Base-by-base conservation (phyloP, 2,113 vertebrate species). In the Hypocryptadius cinnamomeus region DNA sequence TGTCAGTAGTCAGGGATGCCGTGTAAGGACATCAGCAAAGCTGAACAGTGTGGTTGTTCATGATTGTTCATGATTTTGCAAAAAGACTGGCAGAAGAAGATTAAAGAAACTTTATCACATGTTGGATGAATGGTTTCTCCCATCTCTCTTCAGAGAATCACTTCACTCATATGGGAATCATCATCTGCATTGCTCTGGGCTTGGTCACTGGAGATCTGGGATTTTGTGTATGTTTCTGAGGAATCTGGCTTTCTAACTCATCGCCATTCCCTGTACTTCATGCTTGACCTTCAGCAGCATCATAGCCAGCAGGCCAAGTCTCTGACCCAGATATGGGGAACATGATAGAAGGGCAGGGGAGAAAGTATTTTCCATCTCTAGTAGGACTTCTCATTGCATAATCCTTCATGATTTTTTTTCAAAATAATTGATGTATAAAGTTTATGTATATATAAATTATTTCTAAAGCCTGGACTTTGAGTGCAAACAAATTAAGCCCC, bases 61-160 rank as follows among this genome's bases (percentile, higher is more conserved):
- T 74, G 40, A 71, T 96, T 90, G 40, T 85, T 91, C 48, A 64
- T 59, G 40, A 31, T 68, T 85, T 80, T 94, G 33, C 44, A 59
- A 72, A 66, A 92, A 56, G 60, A 70, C 44, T 60, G 74, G 56
- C 60, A 78, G 56, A 88, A 88, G 28, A 61, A 89, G 47, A 69
- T 57, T 11, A 53, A 79, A 90, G 28, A 40, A 85, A 77, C 16
- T 16, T 87, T 81, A 31, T 44, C 47, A 14, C n/a, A 9, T 21
- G 21, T 88, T 91, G 31, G 14, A 11, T 61, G 48, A 60, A 27
- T 4, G 3, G 11, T 40, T 92, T 85, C 77, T 79, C 42, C 47
- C 35, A 27, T 56, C 24, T 79, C 21, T 83, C 76, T 73, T 79
- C 23, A 64, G 70, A 66, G 51, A 74, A 84, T 60, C 5, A 1